These are phyloP conservation scores for Arrhamphus sclerolepis DNA, from an alignment of 2,797 vertebrate genomes.

Conservation along the genomic window DNA sequence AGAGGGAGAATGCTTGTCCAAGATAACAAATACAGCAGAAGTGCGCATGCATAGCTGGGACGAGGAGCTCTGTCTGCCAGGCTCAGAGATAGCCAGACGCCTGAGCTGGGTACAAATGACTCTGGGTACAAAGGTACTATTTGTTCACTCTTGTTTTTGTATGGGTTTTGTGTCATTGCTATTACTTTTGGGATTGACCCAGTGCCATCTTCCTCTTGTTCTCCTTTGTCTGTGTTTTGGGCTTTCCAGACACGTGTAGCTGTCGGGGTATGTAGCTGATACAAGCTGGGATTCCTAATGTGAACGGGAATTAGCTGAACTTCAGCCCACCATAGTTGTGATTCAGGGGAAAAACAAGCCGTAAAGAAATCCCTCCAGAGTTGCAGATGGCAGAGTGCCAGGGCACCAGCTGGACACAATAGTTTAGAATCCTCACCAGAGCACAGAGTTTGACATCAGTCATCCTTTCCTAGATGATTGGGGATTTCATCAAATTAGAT, in stretches of 20 bases:
- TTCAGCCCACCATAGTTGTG: slow-evolving; percentile 12
- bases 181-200: slow-evolving; percentile 58
- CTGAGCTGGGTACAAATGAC: slow-evolving; percentile 75
- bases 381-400: slow-evolving; percentile 47
- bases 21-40: slow-evolving; percentile 77
- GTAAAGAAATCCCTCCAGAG: slow-evolving; percentile 23
- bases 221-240: slow-evolving; percentile 14
- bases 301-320: slow-evolving; percentile 32
- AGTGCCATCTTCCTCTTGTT: slow-evolving; percentile 31
- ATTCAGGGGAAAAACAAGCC: slow-evolving; percentile 21
- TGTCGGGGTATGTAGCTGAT: slow-evolving; percentile 33
- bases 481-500: slow-evolving; percentile 44
- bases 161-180: slow-evolving; percentile 64
- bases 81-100: slow-evolving; percentile 56
- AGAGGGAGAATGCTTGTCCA: slow-evolving; percentile 72
- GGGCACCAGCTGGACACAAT: slow-evolving; percentile 49
- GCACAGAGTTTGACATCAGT: slow-evolving; percentile 29
- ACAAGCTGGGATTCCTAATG: slow-evolving; percentile 37
- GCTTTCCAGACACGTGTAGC: slow-evolving; percentile 26
- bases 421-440: slow-evolving; percentile 28
- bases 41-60: slow-evolving; percentile 66
- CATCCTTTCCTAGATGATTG: slow-evolving; percentile 20
- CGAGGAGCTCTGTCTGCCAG: slow-evolving; percentile 65
- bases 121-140: slow-evolving; percentile 78
- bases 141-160: slow-evolving; percentile 76